phyloP scores from a whole-genome alignment of 2,113 vertebrate species.

The Hippoglossus stenolepis region DNA sequence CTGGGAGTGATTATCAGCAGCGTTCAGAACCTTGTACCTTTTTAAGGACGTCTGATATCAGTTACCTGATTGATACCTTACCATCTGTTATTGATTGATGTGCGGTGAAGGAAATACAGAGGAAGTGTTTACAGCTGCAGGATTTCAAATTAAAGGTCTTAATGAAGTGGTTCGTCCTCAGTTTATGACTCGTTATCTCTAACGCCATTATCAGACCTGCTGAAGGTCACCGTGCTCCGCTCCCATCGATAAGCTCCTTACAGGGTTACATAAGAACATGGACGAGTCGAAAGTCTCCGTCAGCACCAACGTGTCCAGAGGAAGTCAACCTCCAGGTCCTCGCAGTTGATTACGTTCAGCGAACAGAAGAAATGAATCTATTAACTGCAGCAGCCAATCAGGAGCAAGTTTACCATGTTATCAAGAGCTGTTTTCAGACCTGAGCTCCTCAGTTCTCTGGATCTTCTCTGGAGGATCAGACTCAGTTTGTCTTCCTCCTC shows the following conservation, averaged over 20 bases:
- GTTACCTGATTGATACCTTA: not conserved
- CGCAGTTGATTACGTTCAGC: too few relatives aligned
- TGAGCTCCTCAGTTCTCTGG: too few relatives aligned
- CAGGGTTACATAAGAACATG: not conserved
- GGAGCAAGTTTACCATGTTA: too few relatives aligned
- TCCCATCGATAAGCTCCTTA: not conserved
- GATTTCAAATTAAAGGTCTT: constrained; percentile 3
- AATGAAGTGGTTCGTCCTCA: not conserved
- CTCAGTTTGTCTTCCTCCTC: too few relatives aligned
- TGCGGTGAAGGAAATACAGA: not conserved
- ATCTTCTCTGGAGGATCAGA: too few relatives aligned
- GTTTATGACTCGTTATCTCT: constrained; percentile 32
- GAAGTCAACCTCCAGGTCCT: too few relatives aligned
- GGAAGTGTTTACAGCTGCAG: not conserved
- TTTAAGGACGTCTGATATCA: not conserved
- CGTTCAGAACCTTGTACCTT: constrained; percentile 20
- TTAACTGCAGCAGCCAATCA: too few relatives aligned
- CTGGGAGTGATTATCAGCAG: constrained; percentile 26
- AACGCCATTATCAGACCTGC: not conserved
- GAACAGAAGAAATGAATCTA: too few relatives aligned
- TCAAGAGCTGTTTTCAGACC: too few relatives aligned
- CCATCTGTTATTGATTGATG: constrained; percentile 12
- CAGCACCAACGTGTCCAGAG: too few relatives aligned
- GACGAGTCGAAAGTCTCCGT: too few relatives aligned
- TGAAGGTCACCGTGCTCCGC: not conserved